Conservation (phyloP, 2,797 vertebrate genomes). For the Glossophaga mutica region DNA sequence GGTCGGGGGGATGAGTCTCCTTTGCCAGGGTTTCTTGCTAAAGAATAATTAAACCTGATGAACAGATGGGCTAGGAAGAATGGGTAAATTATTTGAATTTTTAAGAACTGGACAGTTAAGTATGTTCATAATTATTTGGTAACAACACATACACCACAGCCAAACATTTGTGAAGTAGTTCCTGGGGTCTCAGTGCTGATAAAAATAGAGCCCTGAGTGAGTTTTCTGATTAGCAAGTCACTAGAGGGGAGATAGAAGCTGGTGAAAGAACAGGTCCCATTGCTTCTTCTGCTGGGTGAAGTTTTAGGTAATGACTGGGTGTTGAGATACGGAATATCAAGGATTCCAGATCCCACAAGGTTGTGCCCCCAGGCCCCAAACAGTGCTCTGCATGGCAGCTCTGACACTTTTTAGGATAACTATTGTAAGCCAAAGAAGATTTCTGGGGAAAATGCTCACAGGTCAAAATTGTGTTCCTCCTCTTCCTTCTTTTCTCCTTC, state of each 20-base stretch:
- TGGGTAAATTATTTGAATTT: not conserved
- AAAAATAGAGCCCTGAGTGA: not conserved
- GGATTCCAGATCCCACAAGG: not conserved
- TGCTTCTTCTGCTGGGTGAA: not conserved
- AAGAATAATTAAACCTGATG: not conserved
- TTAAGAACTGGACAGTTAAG: not conserved
- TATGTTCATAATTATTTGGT: not conserved
- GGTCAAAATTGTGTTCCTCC: not conserved
- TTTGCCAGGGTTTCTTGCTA: not conserved
- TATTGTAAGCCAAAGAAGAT: not conserved
- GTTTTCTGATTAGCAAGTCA: not conserved
- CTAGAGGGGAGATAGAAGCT: not conserved
- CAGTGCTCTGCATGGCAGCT: not conserved
- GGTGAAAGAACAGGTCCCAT: not conserved
- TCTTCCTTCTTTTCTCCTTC: not conserved
- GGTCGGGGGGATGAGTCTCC: not conserved
- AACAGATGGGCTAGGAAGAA: not conserved
- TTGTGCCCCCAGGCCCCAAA: not conserved
- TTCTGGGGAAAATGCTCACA: not conserved
- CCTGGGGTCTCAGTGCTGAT: not conserved
- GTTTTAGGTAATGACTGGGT: no score
- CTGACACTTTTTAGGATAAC: not conserved
- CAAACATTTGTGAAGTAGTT: not conserved
- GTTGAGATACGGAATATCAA: not conserved
- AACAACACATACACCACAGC: not conserved